Evolutionary conservation across 1,140 invertebrate species (phyloP).

Genomic region (Adoxophyes honmai): DNA sequence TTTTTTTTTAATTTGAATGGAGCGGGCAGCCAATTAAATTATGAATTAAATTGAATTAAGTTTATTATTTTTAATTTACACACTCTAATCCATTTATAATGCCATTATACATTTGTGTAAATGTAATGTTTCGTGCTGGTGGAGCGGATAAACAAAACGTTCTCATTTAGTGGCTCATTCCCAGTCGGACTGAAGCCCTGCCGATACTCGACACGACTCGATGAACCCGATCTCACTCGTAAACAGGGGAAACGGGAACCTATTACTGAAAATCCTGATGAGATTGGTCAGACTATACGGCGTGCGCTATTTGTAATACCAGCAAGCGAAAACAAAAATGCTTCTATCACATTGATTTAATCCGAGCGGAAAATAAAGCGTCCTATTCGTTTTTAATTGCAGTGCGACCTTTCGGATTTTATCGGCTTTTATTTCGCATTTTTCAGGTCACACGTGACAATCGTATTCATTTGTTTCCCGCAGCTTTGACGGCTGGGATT

Average conservation of each 20-base stretch:
- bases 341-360: neutral
- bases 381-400: neutral
- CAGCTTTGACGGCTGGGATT: neutral
- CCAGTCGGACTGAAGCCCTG: slow-evolving; percentile 22
- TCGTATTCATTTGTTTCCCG: slow-evolving; percentile 2
- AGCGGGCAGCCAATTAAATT: no score
- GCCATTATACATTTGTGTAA: slow-evolving; percentile 40
- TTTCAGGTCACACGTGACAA: neutral
- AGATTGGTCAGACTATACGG: neutral
- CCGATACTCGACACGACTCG: slow-evolving; percentile 40
- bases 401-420: neutral
- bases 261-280: slow-evolving; percentile 27
- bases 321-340: neutral
- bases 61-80: no score
- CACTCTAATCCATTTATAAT: slow-evolving; percentile 36
- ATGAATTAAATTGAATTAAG: no score
- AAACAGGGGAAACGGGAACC: slow-evolving; percentile 39
- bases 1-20: no score
- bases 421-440: neutral
- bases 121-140: slow-evolving; percentile 38
- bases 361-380: neutral
- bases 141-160: slow-evolving; percentile 37
- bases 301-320: neutral
- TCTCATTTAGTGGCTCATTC: slow-evolving; percentile 48
- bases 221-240: slow-evolving; percentile 55